Percentiles rank a stretch among this genome's conserved stretches.
phyloP scores from a whole-genome alignment of 2,797 vertebrate genomes.

The Melanotaenia nigrans region DNA sequence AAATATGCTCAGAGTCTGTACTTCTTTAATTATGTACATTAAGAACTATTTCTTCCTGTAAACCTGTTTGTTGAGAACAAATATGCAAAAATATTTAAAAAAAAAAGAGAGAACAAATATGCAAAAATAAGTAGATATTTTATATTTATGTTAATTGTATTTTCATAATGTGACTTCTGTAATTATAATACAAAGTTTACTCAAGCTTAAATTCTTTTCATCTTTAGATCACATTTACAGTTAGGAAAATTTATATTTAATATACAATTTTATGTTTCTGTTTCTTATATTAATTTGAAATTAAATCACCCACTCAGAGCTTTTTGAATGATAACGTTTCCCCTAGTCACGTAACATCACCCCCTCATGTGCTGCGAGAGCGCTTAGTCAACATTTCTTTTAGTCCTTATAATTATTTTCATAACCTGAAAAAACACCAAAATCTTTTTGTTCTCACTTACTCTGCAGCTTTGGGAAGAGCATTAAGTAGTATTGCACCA shows the following conservation, averaged over 20 bases:
- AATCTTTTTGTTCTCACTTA: background rate
- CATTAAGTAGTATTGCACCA: constrained; percentile 4
- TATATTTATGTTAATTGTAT: background rate
- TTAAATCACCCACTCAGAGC: background rate
- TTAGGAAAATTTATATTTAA: background rate
- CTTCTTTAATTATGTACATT: background rate
- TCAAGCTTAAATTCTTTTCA: too few relatives aligned
- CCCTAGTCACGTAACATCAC: background rate
- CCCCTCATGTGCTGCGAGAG: too few relatives aligned
- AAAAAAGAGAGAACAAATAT: background rate
- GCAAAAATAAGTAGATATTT: background rate
- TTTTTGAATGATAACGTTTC: background rate
- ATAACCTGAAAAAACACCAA: background rate
- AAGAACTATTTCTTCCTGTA: background rate
- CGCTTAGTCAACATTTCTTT: background rate
- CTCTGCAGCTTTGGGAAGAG: background rate
- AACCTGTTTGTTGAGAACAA: background rate
- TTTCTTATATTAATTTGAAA: background rate
- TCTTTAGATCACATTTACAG: background rate
- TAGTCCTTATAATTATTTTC: background rate
- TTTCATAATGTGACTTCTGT: background rate
- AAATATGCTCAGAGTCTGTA: background rate
- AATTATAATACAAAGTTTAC: too few relatives aligned
- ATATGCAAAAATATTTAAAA: background rate
- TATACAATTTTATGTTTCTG: background rate